Conservation (phyloP, 2,888 invertebrate genomes). For the Blastobasis adustella region DNA sequence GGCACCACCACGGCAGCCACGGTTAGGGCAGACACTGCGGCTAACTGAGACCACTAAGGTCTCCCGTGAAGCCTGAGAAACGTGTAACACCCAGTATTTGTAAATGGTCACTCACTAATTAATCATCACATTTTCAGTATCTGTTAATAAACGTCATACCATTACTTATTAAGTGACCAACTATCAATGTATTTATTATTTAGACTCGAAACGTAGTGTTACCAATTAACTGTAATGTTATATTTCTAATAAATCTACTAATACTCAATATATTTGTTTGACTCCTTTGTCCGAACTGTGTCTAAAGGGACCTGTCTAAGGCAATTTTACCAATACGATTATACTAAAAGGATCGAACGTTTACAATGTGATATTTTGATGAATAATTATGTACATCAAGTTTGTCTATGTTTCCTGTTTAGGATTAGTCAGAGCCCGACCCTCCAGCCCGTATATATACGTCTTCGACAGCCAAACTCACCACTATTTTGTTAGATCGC, state of each 20-base stretch:
- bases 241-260: no score
- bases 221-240: no score
- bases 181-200: no score
- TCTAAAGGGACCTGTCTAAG: no score
- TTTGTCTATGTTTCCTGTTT: constrained; percentile 27
- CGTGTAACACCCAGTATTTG: not conserved
- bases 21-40: constrained; percentile 13
- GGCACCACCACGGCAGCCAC: constrained; percentile 3
- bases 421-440: not conserved
- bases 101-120: not conserved
- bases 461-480: constrained; percentile 15
- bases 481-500: constrained; percentile 31
- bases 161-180: no score
- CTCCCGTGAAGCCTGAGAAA: not conserved
- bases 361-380: constrained; percentile 11
- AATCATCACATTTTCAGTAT: no score
- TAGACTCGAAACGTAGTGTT: no score
- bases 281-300: no score
- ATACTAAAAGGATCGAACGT: no score
- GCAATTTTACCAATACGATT: no score
- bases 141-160: no score
- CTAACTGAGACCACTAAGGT: not conserved
- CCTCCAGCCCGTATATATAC: constrained; percentile 38
- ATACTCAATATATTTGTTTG: no score
- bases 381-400: constrained; percentile 25